Base-by-base conservation (phyloP, 2,888 invertebrate genomes). In the Saturnia pavonia region DNA sequence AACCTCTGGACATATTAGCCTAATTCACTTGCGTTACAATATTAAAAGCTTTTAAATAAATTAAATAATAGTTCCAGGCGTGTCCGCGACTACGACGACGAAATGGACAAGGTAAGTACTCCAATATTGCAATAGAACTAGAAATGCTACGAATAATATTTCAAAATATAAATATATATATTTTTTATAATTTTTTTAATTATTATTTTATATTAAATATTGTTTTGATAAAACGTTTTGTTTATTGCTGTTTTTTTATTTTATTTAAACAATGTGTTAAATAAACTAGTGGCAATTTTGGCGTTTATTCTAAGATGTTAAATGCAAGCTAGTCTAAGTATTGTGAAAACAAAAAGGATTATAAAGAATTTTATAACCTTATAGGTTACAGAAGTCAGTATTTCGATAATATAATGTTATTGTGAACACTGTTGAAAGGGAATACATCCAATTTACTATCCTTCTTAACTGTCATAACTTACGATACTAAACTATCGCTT, bases 1-100 rank as follows among this genome's bases (percentile, higher is more conserved):
- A 12, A 68, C 57, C 70, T 40, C 42, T 78, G 79, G 83, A 86
- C 83, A 80, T 86, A 88, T 88, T 87, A 86, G 82, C 85, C 85
- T 78, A 82, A 79, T 85, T 85, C 77, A 84, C 82, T 81, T 85
- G 79, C 82, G 82, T 82, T 76, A 77, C 76, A 79, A 78, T 88
- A 88, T 88, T 88, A 88, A 89, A 89, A 87, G 89, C 90, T 91
- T 91, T 91, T 85, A 89, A 87, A 88, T 87, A 89, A 88, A 91
- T 91, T 89, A 88, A 88, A 88, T 86, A 86, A 86, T 78, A 51
- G 80, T 85, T 86, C 82, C 79, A 85, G 88, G 85, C 82, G 84
- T 83, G 86, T 81, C 87, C 81, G 76, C 82, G 79, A 78, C 77
- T 79, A 73, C 48, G 48, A 73, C 48, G 48, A 69, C 65, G 25